Evolutionary conservation across 2,888 invertebrate genomes (phyloP), one percentile per base, ranked within the genome.

Genomic region (Cephalotes varians): DNA sequence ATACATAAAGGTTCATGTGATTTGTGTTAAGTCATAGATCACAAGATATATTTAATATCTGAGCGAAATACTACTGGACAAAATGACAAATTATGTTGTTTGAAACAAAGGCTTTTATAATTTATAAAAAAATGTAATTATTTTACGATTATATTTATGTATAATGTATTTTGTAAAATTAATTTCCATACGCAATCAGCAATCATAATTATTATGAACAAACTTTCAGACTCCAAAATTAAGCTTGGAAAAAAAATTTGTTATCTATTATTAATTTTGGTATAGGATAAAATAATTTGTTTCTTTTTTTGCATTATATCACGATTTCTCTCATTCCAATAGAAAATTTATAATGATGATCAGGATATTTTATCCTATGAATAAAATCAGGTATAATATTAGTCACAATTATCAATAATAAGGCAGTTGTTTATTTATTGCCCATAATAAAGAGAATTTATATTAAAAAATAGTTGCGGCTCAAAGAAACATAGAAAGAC

Each of bases 181-280:
- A 21, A 54, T 25, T n/a, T 37, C 56, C 15, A 0, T 18, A 40
- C 12, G 25, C 15, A 5, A 9, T 56, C 40, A 15, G 7, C 21
- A 31, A 73, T 58, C 5, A 31, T 40, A 21, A 40, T 56, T 1
- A 21, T 73, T 49, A 44, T 6, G 4, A 62, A 37, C 4, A n/a
- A 73, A 37, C 6, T 76, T 28, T 60, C 56, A 77, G 44, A 56
- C 77, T 81, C 81, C 84, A 87, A 86, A 76, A n/a, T 85, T 87
- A 86, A 87, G 81, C 56, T 84, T 84, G n/a, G n/a, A 9, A 25
- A 86, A 81, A 25, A 37, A 65, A 28, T 65, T 80, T 71, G 25
- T 88, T 84, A 85, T 85, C 79, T 88, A 82, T 87, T 83, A 65
- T 82, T 65, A 58, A 51, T 0, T 56, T 74, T 28, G 1, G 1